Evolutionary conservation across 2,888 invertebrate species (phyloP).

Genomic region (Aleiodes alternator): DNA sequence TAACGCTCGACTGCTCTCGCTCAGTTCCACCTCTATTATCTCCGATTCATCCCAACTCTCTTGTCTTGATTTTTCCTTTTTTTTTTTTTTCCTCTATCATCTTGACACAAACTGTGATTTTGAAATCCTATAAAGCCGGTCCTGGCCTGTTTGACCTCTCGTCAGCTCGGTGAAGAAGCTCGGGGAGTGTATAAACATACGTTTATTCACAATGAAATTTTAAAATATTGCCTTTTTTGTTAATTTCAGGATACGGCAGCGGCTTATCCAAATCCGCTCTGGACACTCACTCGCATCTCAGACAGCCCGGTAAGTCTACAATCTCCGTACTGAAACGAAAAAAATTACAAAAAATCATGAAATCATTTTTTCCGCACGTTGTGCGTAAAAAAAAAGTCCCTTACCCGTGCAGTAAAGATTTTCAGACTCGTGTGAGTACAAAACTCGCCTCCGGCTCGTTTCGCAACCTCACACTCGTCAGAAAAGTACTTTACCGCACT

Average conservation of each 20-base stretch:
- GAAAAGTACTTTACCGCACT: no score
- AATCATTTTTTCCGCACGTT: no score
- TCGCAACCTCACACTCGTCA: no score
- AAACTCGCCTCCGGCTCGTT: no score
- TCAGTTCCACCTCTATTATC: conserved; percentile 32
- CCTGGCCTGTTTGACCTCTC: conserved; percentile 43
- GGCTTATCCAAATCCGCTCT: conserved; percentile 91
- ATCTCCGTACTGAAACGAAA: not conserved
- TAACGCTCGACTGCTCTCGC: conserved; percentile 64
- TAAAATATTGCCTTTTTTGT: conserved; percentile 61
- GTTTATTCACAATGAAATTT: conserved; percentile 7
- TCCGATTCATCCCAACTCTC: conserved; percentile 8
- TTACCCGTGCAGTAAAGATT: no score
- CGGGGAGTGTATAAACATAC: conserved; percentile 8
- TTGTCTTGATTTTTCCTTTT: conserved; percentile 30
- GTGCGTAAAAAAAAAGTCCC: no score
- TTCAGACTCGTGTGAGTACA: no score
- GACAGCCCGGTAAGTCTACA: conserved; percentile 88
- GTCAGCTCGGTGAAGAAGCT: conserved; percentile 39
- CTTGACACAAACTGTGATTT: conserved; percentile 34
- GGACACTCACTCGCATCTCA: conserved; percentile 91
- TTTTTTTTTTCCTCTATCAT: conserved; percentile 18
- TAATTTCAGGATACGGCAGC: conserved; percentile 88
- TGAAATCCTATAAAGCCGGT: conserved; percentile 32
- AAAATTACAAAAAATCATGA: no score